Evolutionary conservation across 2,113 vertebrate genomes (phyloP).

Genomic region (Limnothrissa miodon): DNA sequence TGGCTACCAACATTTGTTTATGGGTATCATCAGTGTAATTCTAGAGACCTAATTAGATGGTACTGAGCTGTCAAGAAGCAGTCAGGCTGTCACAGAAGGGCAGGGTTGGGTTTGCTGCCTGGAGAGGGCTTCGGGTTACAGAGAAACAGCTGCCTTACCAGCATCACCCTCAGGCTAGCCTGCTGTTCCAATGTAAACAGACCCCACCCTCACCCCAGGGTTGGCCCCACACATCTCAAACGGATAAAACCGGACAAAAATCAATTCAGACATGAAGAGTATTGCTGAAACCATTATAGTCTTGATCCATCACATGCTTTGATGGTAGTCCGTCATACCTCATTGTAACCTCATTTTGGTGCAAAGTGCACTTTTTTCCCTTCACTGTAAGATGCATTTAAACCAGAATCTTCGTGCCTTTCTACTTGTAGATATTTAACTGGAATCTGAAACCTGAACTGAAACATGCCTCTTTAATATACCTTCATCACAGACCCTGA

Average conservation of each 20-base stretch:
- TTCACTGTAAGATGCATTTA: no score
- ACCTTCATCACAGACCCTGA: background rate
- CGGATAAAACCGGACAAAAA: no score
- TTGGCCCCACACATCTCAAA: background rate
- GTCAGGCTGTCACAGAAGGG: constrained; percentile 40
- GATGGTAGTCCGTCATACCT: background rate
- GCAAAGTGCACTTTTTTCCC: background rate
- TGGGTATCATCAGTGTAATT: constrained; percentile 43
- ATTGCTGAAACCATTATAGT: background rate
- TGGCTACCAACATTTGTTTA: background rate
- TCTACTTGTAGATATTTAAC: background rate
- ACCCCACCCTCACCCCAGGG: background rate
- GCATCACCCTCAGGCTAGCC: background rate
- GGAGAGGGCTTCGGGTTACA: constrained; percentile 52
- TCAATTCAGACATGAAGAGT: background rate
- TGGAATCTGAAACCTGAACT: no score
- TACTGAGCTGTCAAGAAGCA: constrained; percentile 31
- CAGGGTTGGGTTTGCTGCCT: constrained; percentile 33
- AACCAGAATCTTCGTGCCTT: background rate
- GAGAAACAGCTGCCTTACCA: constrained; percentile 16
- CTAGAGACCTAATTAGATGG: constrained; percentile 46
- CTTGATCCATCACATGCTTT: background rate
- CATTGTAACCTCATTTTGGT: background rate
- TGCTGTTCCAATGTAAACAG: background rate
- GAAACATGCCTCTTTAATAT: background rate